Evolutionary conservation across 2,888 invertebrate species (phyloP), one percentile per base, ranked within the genome.

Genomic region (Macrophya alboannulata): DNA sequence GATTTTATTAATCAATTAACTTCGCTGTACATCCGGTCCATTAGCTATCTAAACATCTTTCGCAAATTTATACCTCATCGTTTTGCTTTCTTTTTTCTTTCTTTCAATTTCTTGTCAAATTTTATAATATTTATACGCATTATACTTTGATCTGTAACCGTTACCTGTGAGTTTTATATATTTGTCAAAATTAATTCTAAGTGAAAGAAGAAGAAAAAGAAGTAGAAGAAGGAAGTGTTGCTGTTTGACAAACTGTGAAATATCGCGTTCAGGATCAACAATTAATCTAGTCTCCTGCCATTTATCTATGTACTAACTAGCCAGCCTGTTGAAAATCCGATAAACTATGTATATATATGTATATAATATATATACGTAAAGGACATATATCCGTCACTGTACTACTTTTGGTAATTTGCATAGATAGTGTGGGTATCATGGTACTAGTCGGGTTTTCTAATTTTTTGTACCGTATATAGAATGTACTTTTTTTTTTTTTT

Each of bases 401-500:
- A 71, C 40, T 45, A 74, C 68, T 68, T 68, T 68, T 4, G 5
- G 25, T 31, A 45, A 43, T 74, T 74, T 74, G 72, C 72, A 74
- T 74, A 74, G 12, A 74, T 74, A 74, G 72, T 21, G 10, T 62
- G 25, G 31, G 17, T n/a, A 62, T n/a, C n/a, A n/a, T 48, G 12
- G 10, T 68, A 8, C 68, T 37, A 15, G 68, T 74, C 43, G 43
- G 6, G 43, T 17, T 74, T 74, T 74, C 43, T 8, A 37, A 74
- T 74, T 74, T 74, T 74, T 74, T 43, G 12, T 40, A 31, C n/a
- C 37, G 9, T 4, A 9, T 71, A 37, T 71, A 37, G 31, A 31
- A 31, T 71, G 37, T 6, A 6, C 0, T n/a, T 71, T 40, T 25
- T 9, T n/a, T 8, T n/a, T 37, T 40, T 3, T 48, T 25, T 40